These are phyloP conservation scores for Cisticola juncidis DNA, from an alignment of 2,113 vertebrate species.

Conservation along the genomic window DNA sequence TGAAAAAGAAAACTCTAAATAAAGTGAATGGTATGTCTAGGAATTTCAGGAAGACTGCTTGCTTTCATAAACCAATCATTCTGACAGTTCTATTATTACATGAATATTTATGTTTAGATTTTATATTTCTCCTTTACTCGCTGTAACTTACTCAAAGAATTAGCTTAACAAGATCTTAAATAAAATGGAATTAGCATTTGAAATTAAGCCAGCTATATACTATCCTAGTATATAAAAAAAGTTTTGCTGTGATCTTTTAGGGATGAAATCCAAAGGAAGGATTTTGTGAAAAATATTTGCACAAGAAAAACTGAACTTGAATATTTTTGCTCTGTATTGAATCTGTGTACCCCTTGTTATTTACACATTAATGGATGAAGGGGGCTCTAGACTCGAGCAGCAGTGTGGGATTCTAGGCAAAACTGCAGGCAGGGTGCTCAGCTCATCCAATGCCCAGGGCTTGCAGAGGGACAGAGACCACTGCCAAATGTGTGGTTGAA, in stretches of 20 bases:
- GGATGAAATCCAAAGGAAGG: background rate
- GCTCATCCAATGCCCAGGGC: accelerated
- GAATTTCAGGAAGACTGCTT: background rate
- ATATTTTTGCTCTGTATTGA: background rate
- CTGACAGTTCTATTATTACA: background rate
- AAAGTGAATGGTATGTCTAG: background rate
- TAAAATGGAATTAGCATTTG: background rate
- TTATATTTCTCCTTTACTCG: background rate
- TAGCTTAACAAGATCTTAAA: background rate
- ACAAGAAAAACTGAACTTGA: background rate
- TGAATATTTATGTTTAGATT: background rate
- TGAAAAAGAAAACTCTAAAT: background rate
- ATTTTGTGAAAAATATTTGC: background rate
- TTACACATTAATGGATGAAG: background rate
- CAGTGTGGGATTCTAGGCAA: background rate
- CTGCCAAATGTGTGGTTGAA: background rate
- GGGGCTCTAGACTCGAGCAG: background rate
- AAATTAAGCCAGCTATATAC: background rate
- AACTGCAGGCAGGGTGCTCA: background rate
- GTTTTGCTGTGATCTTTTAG: background rate
- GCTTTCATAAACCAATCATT: background rate
- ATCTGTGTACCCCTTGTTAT: background rate
- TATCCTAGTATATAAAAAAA: background rate
- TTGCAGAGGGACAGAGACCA: accelerated
- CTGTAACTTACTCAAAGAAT: background rate